These are phyloP conservation scores for Rhizoglyphus robini DNA, from an alignment of 1,140 invertebrate species.

Conservation along the genomic window DNA sequence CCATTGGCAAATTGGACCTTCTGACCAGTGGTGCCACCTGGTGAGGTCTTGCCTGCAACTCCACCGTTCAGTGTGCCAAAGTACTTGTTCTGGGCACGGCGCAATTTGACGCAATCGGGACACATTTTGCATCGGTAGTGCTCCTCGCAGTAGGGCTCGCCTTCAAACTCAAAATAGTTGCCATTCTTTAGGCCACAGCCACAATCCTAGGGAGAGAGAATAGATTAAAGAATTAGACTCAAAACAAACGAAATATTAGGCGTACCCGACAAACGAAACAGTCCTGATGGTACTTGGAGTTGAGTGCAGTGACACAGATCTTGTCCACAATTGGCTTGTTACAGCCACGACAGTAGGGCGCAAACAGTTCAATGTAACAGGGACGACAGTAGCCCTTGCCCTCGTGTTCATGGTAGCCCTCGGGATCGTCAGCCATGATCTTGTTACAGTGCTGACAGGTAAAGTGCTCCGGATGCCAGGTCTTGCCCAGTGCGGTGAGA, in stretches of 20 bases:
- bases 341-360: slow-evolving; percentile 95
- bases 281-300: slow-evolving; percentile 94
- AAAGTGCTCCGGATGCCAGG: slow-evolving; percentile 99
- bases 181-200: slow-evolving; percentile 71
- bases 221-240: not conserved
- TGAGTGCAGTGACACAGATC: slow-evolving; percentile 85
- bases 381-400: slow-evolving; percentile 84
- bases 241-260: not conserved
- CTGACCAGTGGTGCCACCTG: not conserved
- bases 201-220: slow-evolving; percentile 43
- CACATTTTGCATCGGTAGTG: slow-evolving; percentile 44
- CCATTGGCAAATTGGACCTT: not conserved
- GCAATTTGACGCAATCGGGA: slow-evolving; percentile 16
- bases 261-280: slow-evolving; percentile 92
- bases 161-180: slow-evolving; percentile 93
- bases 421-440: slow-evolving; percentile 67
- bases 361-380: slow-evolving; percentile 97
- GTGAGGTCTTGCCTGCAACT: not conserved
- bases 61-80: not conserved
- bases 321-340: slow-evolving; percentile 89
- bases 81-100: slow-evolving; percentile 17
- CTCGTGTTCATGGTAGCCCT: slow-evolving; percentile 85
- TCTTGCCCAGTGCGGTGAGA: slow-evolving; percentile 84
- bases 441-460: slow-evolving; percentile 91
- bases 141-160: slow-evolving; percentile 89